Evolutionary conservation across 1,140 invertebrate species (phyloP).

Genomic region (Reticulitermes speratus): DNA sequence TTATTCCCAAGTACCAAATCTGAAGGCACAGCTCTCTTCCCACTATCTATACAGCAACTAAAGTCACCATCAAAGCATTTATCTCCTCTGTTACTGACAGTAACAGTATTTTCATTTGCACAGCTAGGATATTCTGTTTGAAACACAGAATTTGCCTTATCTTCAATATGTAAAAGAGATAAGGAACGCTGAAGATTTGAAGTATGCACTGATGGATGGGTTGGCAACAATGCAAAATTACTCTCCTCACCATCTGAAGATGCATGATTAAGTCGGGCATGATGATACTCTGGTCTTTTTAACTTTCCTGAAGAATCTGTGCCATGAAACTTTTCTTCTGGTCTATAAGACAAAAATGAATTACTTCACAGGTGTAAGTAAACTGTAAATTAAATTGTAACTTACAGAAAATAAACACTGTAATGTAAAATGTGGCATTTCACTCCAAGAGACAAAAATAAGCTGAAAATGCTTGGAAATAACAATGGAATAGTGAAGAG

Average conservation of each 20-base stretch:
- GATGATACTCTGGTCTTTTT: not conserved
- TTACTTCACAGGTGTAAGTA: not conserved
- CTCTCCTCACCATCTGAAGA: not conserved
- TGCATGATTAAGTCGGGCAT: not conserved
- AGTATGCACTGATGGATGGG: not conserved
- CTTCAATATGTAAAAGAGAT: not conserved
- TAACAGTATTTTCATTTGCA: not conserved
- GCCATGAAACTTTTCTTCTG: not conserved
- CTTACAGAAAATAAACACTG: no score
- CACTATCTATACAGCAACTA: not conserved
- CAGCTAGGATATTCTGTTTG: not conserved
- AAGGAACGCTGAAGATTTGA: not conserved
- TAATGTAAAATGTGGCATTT: no score
- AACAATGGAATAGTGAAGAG: no score
- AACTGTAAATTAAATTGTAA: no score
- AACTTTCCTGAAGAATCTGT: not conserved
- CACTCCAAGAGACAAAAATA: no score
- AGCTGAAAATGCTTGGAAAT: no score
- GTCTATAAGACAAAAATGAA: not conserved
- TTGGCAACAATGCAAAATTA: not conserved
- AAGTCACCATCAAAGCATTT: not conserved
- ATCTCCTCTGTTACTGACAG: not conserved
- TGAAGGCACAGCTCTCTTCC: not conserved
- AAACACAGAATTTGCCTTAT: not conserved
- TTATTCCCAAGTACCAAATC: not conserved